Evolutionary conservation across 2,888 invertebrate genomes (phyloP).

Genomic region (Frankliniella fusca): DNA sequence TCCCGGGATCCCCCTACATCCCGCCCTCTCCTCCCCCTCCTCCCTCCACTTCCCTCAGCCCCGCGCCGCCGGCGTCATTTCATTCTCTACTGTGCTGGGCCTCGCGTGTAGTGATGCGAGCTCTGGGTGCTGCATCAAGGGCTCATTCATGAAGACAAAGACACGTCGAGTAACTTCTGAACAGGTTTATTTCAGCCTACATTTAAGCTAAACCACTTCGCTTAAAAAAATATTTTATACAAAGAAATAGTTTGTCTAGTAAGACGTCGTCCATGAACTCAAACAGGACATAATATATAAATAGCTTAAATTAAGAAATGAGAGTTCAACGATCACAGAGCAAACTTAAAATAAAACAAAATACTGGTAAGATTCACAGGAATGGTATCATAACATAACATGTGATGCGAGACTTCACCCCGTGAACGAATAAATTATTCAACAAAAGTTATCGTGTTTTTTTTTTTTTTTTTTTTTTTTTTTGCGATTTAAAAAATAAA

Average conservation of each 20-base stretch:
- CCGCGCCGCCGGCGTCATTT: background rate
- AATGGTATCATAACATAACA: constrained; percentile 16
- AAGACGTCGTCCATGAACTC: background rate
- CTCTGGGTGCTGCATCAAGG: too few species aligned
- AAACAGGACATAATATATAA: background rate
- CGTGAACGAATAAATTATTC: background rate
- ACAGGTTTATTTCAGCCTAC: too few species aligned
- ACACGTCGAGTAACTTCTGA: too few species aligned
- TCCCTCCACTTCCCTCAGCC: background rate
- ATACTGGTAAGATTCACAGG: constrained; percentile 16
- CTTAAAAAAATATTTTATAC: background rate
- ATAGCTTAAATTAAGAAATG: background rate
- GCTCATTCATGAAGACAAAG: too few species aligned
- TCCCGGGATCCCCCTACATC: background rate
- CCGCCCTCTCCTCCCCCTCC: background rate
- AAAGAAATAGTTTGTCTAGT: background rate
- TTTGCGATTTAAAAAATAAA: too few species aligned
- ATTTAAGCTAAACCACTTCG: too few species aligned
- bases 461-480: background rate
- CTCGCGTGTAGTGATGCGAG: too few species aligned
- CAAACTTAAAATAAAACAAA: constrained; percentile 6
- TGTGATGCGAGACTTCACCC: background rate
- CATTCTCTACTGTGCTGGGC: too few species aligned
- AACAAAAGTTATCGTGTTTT: background rate
- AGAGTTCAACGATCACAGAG: constrained; percentile 20